These are phyloP conservation scores for Battus philenor DNA, from an alignment of 1,140 invertebrate species.

Conservation along the genomic window DNA sequence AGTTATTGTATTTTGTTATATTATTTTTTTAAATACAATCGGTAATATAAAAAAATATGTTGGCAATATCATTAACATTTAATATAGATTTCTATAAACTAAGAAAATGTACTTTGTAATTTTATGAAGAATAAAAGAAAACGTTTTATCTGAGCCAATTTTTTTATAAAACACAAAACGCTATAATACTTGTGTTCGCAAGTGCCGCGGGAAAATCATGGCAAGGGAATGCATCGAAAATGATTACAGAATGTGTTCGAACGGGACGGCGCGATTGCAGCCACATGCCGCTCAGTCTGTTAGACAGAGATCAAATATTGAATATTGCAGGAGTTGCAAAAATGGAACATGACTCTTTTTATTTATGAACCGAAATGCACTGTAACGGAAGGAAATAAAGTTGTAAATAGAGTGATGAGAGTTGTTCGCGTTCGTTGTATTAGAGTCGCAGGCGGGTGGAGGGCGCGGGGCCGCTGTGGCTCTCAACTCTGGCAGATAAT, in stretches of 20 bases:
- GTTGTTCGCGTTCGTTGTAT: slow-evolving; percentile 36
- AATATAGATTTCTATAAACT: no score
- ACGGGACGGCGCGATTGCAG: slow-evolving; percentile 64
- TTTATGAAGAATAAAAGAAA: no score
- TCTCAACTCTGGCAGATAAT: slow-evolving; percentile 77
- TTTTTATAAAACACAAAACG: slow-evolving; percentile 47
- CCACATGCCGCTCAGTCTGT: slow-evolving; percentile 57
- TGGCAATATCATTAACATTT: no score
- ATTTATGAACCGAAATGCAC: slow-evolving; percentile 36
- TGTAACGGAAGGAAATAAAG: slow-evolving; percentile 33
- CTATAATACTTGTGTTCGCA: slow-evolving; percentile 49
- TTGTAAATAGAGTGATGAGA: slow-evolving; percentile 8
- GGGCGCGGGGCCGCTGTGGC: slow-evolving; percentile 55
- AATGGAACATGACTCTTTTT: slow-evolving; percentile 38
- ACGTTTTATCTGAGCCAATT: no score
- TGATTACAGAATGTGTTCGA: slow-evolving; percentile 70
- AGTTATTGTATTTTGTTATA: background rate
- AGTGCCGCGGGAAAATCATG: slow-evolving; percentile 71
- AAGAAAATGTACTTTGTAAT: no score
- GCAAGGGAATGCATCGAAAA: slow-evolving; percentile 74
- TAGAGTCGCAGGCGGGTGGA: slow-evolving; percentile 23
- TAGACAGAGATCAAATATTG: slow-evolving; percentile 76
- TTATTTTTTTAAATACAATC: no score
- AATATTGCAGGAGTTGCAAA: slow-evolving; percentile 43
- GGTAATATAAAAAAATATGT: no score